Percentiles rank a stretch among this genome's conserved stretches.
These are phyloP conservation scores for Notospermus geniculatus DNA, from an alignment of 1,140 invertebrate species.

Conservation along the genomic window DNA sequence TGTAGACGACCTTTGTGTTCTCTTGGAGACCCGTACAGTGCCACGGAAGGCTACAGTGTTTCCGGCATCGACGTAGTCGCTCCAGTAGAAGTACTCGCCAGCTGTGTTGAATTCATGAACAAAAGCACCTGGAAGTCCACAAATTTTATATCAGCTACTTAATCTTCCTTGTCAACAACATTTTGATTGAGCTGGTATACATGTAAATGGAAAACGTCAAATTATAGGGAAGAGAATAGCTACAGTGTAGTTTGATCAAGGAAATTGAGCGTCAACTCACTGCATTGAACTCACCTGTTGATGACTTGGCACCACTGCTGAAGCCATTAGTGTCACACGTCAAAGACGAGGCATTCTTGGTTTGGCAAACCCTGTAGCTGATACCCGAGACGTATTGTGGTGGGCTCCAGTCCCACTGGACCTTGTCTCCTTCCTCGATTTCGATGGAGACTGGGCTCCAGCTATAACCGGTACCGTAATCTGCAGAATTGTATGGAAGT, in stretches of 20 bases:
- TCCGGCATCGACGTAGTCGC: conserved; percentile 1
- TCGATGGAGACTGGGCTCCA: background rate
- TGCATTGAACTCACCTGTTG: background rate
- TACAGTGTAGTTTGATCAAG: too few species aligned
- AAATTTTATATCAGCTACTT: too few species aligned
- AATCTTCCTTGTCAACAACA: too few species aligned
- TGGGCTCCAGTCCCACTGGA: conserved; percentile 4
- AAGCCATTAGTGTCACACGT: background rate
- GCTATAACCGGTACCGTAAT: background rate
- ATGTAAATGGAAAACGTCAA: too few species aligned
- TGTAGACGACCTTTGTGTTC: background rate
- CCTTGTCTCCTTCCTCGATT: background rate
- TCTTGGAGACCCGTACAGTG: background rate
- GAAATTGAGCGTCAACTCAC: too few species aligned
- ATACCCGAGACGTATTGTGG: background rate
- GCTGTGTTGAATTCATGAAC: background rate
- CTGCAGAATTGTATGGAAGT: background rate
- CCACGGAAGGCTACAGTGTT: background rate
- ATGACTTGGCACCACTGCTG: background rate
- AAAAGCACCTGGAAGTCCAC: conserved; percentile 1
- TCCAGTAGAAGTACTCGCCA: conserved; percentile 7
- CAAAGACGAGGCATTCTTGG: background rate
- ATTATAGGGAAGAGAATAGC: background rate
- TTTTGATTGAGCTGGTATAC: too few species aligned
- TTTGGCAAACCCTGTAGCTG: conserved; percentile 1